Evolutionary conservation across 35 echinoderm and acorn worm genomes (phyloP).

Genomic region (Ophioderma brevispina): DNA sequence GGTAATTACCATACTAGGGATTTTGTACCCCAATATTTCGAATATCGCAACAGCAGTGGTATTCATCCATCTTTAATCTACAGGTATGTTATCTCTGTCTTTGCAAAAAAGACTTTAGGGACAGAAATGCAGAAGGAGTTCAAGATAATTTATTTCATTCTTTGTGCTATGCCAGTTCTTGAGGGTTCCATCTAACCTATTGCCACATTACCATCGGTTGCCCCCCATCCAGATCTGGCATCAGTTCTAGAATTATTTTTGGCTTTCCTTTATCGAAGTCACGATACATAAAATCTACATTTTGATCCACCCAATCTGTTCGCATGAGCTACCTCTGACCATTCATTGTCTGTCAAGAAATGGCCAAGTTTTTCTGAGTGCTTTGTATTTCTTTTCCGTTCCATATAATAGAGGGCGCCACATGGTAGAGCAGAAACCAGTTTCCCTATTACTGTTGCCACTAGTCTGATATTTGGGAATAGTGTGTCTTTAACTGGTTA

Average conservation of each 20-base stretch:
- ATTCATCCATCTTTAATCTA: slow-evolving; percentile 53
- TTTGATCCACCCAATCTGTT: slow-evolving; percentile 64
- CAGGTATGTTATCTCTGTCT: slow-evolving; percentile 32
- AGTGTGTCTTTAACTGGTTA: no score
- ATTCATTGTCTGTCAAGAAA: slow-evolving; percentile 56
- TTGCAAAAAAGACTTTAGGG: slow-evolving; percentile 57
- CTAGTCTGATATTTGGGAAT: slow-evolving; percentile 42
- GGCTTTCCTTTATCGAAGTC: slow-evolving; percentile 30
- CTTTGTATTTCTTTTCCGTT: slow-evolving; percentile 50
- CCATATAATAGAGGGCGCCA: slow-evolving; percentile 71
- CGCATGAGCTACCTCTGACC: slow-evolving; percentile 47
- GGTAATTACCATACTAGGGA: slow-evolving; percentile 55
- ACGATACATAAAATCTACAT: slow-evolving; percentile 6
- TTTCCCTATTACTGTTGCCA: slow-evolving; percentile 68
- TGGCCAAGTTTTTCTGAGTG: slow-evolving; percentile 57
- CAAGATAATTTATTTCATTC: slow-evolving; percentile 57
- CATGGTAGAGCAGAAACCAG: slow-evolving; percentile 70
- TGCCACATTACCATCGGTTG: slow-evolving; percentile 37
- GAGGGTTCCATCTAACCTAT: slow-evolving; percentile 52
- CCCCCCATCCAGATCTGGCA: slow-evolving; percentile 64
- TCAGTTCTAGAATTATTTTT: slow-evolving; percentile 29
- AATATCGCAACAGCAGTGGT: slow-evolving; percentile 70
- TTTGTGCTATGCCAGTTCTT: slow-evolving; percentile 6
- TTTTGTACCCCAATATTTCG: slow-evolving; percentile 57
- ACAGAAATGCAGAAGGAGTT: slow-evolving; percentile 40